Base-by-base conservation (phyloP, 2,888 invertebrate genomes). In the Psylliodes chrysocephalus region DNA sequence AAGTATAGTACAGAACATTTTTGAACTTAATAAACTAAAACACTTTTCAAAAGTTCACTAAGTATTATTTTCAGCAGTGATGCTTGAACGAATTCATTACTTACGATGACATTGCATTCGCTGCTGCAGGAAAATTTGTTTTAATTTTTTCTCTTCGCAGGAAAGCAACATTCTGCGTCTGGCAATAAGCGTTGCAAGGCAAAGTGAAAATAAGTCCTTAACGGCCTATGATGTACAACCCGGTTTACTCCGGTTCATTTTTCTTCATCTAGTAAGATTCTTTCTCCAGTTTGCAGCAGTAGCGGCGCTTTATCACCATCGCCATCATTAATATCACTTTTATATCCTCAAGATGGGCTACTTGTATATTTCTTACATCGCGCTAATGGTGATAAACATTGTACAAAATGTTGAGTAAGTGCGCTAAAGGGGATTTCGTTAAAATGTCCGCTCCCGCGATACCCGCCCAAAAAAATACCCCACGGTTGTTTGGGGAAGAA, bases 251-350 rank as follows among this genome's bases (percentile, higher is more conserved):
- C 68, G 66, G 66, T 71, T 74, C 81, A 81, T 81, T 81, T 81
- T 79, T 81, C 81, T 81, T 81, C 79, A 81, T 81, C 78, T 79
- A 72, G 70, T 60, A n/a, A n/a, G n/a, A 72, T 73, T 77, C 74
- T 75, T 76, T 60, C 22, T n/a, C n/a, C n/a, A n/a, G n/a, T n/a
- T n/a, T n/a, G n/a, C n/a, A n/a, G n/a, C n/a, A n/a, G n/a, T n/a
- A n/a, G 73, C 71, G 69, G 70, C 77, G 76, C 76, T 79, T 79
- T 79, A 81, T 80, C 80, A 79, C 78, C 78, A 74, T 74, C 70
- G 77, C 77, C 74, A 81, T 82, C 82, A 82, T 82, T 82, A 82
- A 82, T 82, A 82, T 82, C 82, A 82, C 82, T 82, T 82, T 82
- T 82, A 81, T 81, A 81, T 81, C 79, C 81, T 81, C 81, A 75